Conservation (phyloP, 2,888 invertebrate species). For the Archips xylosteana region DNA sequence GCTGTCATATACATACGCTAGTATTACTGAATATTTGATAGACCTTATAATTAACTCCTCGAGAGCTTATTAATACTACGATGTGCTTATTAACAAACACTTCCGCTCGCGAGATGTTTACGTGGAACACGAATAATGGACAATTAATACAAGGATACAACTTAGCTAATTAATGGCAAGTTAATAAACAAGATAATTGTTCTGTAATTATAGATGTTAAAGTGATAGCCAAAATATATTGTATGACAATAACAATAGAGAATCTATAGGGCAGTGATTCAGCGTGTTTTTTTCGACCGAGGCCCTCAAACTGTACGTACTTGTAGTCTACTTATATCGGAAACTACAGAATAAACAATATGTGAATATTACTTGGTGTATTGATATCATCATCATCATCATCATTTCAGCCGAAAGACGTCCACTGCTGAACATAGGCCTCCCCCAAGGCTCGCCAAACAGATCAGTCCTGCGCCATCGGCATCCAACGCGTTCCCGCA, state of each 20-base stretch:
- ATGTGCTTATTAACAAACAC: constrained; percentile 61
- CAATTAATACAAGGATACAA: constrained; percentile 50
- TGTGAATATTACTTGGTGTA: no score
- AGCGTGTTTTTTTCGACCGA: not conserved
- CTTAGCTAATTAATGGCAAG: constrained; percentile 49
- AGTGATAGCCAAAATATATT: not conserved
- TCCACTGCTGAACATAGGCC: no score
- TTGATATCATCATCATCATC: no score
- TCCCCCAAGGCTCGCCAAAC: no score
- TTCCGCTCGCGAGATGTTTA: constrained; percentile 57
- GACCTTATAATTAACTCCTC: constrained; percentile 54
- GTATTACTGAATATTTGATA: constrained; percentile 50
- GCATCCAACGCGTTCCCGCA: no score
- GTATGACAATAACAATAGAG: not conserved
- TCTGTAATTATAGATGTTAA: constrained; percentile 8
- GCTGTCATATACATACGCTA: constrained; percentile 36
- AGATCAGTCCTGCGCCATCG: no score
- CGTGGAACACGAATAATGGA: constrained; percentile 54
- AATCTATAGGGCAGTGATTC: not conserved
- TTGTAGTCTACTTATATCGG: no score
- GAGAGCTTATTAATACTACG: constrained; percentile 63
- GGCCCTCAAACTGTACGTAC: not conserved
- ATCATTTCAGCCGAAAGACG: no score
- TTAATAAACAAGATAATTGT: constrained; percentile 44
- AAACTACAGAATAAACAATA: no score